A percentile compares a stretch with the other conserved stretches of the same genome.
Evolutionary conservation across 2,888 invertebrate species (phyloP).

Genomic region (Drosophila lacicola): DNA sequence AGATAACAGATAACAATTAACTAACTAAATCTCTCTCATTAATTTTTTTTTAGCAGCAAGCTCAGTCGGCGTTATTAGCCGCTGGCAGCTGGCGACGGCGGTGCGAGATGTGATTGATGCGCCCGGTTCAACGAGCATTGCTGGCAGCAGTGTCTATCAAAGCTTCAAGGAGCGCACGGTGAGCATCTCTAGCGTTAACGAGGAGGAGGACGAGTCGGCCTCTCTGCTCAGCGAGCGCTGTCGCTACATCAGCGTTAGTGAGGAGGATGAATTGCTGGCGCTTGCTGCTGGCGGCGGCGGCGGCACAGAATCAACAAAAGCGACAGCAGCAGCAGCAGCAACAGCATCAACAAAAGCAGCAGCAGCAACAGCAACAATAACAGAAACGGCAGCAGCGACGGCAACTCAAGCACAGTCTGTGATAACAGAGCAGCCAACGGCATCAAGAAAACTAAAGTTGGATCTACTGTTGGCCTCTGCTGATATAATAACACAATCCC

Average conservation of each 20-base stretch:
- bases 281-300: conserved; percentile 27
- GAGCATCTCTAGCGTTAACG: conserved; percentile 81
- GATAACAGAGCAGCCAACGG: conserved; percentile 85
- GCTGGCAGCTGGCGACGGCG: conserved; percentile 36
- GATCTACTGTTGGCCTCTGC: conserved; percentile 82
- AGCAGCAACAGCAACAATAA: conserved; percentile 16
- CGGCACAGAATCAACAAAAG: conserved; percentile 17
- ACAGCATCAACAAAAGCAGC: conserved; percentile 17
- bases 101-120: conserved; percentile 49
- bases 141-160: conserved; percentile 52
- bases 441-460: conserved; percentile 81
- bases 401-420: conserved; percentile 83
- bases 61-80: conserved; percentile 30
- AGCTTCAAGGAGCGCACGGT: conserved; percentile 81
- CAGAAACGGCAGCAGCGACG: conserved; percentile 42
- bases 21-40: conserved; percentile 6
- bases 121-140: conserved; percentile 18
- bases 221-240: conserved; percentile 80
- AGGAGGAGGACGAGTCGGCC: conserved; percentile 83
- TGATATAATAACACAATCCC: conserved; percentile 70
- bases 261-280: conserved; percentile 82
- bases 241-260: conserved; percentile 83
- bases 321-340: conserved; percentile 11
- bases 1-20: conserved; percentile 7
- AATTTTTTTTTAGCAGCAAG: conserved; percentile 20